These are phyloP conservation scores for Drosophila cardini DNA, from an alignment of 1,140 invertebrate genomes.

Conservation along the genomic window DNA sequence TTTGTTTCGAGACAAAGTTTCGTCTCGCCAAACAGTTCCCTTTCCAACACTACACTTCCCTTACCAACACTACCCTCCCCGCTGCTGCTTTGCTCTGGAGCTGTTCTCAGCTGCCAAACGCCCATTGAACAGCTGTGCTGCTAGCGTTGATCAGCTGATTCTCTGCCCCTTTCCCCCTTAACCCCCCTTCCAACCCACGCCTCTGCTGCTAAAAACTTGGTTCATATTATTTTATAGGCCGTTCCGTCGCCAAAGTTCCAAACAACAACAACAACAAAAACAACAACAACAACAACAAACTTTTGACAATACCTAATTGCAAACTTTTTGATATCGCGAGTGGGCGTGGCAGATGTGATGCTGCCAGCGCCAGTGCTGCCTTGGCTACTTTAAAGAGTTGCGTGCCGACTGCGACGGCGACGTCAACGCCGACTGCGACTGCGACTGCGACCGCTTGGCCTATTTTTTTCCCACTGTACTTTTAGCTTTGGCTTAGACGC, in stretches of 20 bases:
- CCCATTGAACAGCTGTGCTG: constrained; percentile 26
- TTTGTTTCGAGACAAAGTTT: constrained; percentile 72
- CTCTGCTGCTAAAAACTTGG: constrained; percentile 43
- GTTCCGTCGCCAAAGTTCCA: constrained; percentile 71
- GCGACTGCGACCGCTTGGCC: constrained; percentile 45
- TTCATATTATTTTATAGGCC: constrained; percentile 72
- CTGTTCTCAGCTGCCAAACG: neutral
- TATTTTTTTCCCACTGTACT: constrained; percentile 48
- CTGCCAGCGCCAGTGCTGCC: constrained; percentile 7
- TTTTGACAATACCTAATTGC: constrained; percentile 82
- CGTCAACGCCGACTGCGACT: neutral
- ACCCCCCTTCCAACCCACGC: constrained; percentile 18
- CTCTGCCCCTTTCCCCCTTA: constrained; percentile 1
- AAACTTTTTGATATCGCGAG: constrained; percentile 73
- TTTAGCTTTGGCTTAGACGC: constrained; percentile 59
- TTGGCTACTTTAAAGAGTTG: constrained; percentile 71
- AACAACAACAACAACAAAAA: constrained; percentile 64
- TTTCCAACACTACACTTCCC: neutral
- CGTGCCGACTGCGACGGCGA: constrained; percentile 14
- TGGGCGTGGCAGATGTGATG: constrained; percentile 24
- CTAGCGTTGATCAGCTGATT: constrained; percentile 60
- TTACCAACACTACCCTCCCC: neutral
- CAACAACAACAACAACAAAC: constrained; percentile 60
- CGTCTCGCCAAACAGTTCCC: constrained; percentile 44
- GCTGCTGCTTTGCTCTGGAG: neutral